Conservation (phyloP, 2,113 vertebrate species). For the Cebus imitator region DNA sequence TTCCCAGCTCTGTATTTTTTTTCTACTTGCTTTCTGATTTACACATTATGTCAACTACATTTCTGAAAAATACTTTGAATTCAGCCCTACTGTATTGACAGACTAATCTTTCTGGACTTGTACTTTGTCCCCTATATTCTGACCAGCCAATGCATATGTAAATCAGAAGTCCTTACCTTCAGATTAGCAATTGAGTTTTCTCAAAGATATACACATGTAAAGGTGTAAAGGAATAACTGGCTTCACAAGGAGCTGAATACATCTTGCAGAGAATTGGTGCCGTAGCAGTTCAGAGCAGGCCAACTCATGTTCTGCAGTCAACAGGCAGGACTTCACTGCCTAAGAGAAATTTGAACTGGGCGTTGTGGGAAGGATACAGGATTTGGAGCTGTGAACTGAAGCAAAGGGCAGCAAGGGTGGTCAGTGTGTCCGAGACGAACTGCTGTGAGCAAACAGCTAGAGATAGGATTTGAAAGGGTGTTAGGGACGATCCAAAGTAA, state of each 20-base stretch:
- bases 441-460: not conserved
- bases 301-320: not conserved
- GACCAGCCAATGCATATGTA: not conserved
- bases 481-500: not conserved
- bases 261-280: not conserved
- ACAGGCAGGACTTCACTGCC: not conserved
- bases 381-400: not conserved
- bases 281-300: not conserved
- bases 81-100: not conserved
- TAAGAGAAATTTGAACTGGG: not conserved
- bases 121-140: not conserved
- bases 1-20: not conserved
- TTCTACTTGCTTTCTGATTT: not conserved
- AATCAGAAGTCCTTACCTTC: not conserved
- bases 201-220: too few relatives aligned
- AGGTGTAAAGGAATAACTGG: not conserved
- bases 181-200: not conserved
- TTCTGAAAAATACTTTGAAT: not conserved
- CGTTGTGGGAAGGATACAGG: not conserved
- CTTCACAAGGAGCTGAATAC: not conserved
- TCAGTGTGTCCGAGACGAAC: not conserved
- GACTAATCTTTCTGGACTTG: not conserved
- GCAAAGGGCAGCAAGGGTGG: not conserved
- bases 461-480: not conserved
- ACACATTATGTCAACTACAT: not conserved